A percentile compares a stretch with the other conserved stretches of the same genome.
Conservation (phyloP, 2,113 vertebrate genomes). For the Cavia porcellus region DNA sequence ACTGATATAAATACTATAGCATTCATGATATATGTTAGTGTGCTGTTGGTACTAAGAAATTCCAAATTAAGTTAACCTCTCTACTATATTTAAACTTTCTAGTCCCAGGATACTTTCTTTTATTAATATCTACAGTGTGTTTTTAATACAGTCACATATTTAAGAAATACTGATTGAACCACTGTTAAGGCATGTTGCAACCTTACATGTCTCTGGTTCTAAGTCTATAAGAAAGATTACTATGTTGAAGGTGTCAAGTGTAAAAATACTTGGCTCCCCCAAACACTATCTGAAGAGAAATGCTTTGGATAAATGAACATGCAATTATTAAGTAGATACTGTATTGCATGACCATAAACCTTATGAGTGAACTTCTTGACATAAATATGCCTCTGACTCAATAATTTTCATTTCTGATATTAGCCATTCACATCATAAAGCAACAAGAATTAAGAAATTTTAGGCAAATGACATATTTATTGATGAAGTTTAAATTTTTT, state of each 20-base stretch:
- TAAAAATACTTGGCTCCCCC: background rate
- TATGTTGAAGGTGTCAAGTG: rapidly evolving
- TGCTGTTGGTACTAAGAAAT: background rate
- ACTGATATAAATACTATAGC: background rate
- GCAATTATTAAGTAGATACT: background rate
- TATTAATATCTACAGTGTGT: background rate
- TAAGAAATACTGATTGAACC: background rate
- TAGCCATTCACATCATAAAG: background rate
- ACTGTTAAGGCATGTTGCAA: background rate
- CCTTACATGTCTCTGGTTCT: background rate
- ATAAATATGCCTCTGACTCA: background rate
- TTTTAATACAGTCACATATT: background rate
- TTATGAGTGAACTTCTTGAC: background rate
- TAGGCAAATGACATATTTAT: background rate
- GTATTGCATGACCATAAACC: background rate
- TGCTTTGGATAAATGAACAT: background rate
- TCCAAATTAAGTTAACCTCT: slow-evolving; percentile 18
- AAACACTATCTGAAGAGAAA: background rate
- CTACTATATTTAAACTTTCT: background rate
- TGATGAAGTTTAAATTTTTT: background rate
- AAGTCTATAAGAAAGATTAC: background rate
- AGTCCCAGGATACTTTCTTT: background rate
- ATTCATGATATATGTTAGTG: background rate
- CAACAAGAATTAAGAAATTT: slow-evolving; percentile 16
- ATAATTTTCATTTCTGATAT: background rate